These are phyloP conservation scores for Schizopygopsis malacanthus DNA, from an alignment of 2,797 vertebrate genomes.

Conservation along the genomic window DNA sequence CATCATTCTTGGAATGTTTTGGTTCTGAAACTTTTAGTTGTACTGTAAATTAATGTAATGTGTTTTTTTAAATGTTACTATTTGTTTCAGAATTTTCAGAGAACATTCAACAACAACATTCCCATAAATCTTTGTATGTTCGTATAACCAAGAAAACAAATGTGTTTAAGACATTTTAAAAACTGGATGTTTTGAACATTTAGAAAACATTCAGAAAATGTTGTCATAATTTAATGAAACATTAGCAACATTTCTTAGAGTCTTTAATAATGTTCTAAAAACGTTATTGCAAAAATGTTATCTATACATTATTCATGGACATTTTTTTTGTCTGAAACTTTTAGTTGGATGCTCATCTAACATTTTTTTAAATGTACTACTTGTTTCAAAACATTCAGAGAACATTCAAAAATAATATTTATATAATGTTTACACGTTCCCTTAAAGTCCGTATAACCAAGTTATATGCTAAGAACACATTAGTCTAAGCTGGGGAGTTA, in stretches of 20 bases:
- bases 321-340: not conserved
- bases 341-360: not conserved
- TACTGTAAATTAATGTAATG: not conserved
- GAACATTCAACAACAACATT: not conserved
- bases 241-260: not conserved
- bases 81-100: no score
- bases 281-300: not conserved
- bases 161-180: no score
- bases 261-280: not conserved
- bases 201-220: no score
- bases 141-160: not conserved
- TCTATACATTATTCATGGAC: not conserved
- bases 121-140: not conserved
- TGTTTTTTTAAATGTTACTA: not conserved
- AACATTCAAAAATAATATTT: not conserved
- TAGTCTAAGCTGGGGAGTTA: no score
- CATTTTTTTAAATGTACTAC: no score
- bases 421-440: not conserved
- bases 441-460: not conserved
- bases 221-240: not conserved
- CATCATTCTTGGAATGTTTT: not conserved
- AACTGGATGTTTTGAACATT: not conserved
- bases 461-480: not conserved
- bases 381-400: not conserved
- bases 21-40: not conserved